Conservation (phyloP, 2,888 invertebrate species). For the Acrobasis suavella region DNA sequence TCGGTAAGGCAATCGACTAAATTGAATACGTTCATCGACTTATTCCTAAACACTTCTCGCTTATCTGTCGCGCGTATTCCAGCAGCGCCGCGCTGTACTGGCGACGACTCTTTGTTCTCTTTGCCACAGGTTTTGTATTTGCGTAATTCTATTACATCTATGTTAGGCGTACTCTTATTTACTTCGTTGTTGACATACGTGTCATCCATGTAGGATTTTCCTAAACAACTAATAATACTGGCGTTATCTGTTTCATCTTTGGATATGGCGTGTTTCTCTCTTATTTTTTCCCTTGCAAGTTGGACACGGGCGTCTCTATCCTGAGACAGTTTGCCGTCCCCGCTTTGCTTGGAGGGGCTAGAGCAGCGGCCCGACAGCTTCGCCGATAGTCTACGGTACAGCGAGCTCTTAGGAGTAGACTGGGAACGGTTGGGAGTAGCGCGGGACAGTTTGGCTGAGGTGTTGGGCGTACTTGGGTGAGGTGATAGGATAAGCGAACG, state of each 20-base stretch:
- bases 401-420: conserved; percentile 73
- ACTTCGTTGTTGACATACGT: conserved; percentile 47
- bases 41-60: conserved; percentile 77
- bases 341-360: conserved; percentile 47
- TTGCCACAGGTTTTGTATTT: conserved; percentile 62
- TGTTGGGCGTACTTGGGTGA: conserved; percentile 67
- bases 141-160: conserved; percentile 53
- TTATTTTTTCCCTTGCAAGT: conserved; percentile 59
- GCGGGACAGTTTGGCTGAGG: conserved; percentile 59
- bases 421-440: conserved; percentile 69
- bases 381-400: conserved; percentile 75
- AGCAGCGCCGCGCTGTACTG: conserved; percentile 50
- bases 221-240: conserved; percentile 66
- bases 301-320: conserved; percentile 61
- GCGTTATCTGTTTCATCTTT: conserved; percentile 54
- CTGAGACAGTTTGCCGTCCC: conserved; percentile 38
- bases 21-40: conserved; percentile 76
- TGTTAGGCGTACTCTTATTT: conserved; percentile 45
- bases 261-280: conserved; percentile 53
- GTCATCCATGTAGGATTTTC: conserved; percentile 60
- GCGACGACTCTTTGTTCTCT: conserved; percentile 65
- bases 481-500: conserved; percentile 83
- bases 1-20: conserved; percentile 73
- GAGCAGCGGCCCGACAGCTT: conserved; percentile 70
- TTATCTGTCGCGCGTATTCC: conserved; percentile 64